Percentiles rank a stretch among this genome's conserved stretches.
These are phyloP conservation scores for Cotesia glomerata DNA, from an alignment of 1,140 invertebrate genomes.

Conservation along the genomic window DNA sequence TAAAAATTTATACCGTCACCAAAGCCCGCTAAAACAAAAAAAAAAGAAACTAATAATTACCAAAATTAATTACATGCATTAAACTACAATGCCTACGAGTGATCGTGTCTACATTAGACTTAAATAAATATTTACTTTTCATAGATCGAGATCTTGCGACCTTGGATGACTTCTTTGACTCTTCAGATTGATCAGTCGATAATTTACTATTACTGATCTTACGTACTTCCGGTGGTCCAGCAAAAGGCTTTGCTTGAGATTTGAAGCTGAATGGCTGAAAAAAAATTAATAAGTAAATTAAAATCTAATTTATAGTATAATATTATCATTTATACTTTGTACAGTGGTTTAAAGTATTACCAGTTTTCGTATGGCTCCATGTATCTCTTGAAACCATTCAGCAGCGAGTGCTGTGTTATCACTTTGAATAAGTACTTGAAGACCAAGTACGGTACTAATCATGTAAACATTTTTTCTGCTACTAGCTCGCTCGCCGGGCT, in stretches of 20 bases:
- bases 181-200: constrained; percentile 24
- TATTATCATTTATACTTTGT: too few species aligned
- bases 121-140: constrained; percentile 32
- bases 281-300: neutral
- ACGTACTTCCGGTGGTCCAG: constrained; percentile 17
- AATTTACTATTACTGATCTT: constrained; percentile 30
- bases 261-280: constrained; percentile 33
- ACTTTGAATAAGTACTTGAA: constrained; percentile 67
- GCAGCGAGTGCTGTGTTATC: constrained; percentile 60
- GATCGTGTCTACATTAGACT: neutral
- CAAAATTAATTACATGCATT: too few species aligned
- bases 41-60: too few species aligned
- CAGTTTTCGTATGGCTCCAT: constrained; percentile 60
- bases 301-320: neutral
- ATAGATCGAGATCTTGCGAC: constrained; percentile 34
- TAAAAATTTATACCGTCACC: too few species aligned
- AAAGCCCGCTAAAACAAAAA: too few species aligned
- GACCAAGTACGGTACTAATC: constrained; percentile 63
- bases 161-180: constrained; percentile 32
- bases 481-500: constrained; percentile 65
- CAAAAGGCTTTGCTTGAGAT: constrained; percentile 25
- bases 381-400: constrained; percentile 66
- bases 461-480: constrained; percentile 70
- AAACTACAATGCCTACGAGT: too few species aligned
- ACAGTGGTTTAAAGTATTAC: constrained; percentile 39